These are phyloP conservation scores for Thamnaconus septentrionalis DNA, from an alignment of 2,113 vertebrate species.

Conservation along the genomic window DNA sequence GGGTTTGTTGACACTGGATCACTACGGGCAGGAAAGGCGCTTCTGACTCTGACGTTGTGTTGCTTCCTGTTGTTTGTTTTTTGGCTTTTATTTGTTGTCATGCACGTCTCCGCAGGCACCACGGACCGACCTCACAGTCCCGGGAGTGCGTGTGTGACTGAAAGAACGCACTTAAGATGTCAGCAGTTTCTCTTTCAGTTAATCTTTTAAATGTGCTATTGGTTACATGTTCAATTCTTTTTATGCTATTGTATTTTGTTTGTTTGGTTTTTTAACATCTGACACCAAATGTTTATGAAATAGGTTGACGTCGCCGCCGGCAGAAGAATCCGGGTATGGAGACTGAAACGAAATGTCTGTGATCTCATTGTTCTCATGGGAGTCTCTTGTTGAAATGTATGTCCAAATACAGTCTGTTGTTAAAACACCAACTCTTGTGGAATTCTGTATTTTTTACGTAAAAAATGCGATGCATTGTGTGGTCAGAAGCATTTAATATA, in stretches of 20 bases:
- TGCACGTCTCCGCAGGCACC: no score
- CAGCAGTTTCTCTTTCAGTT: slow-evolving; percentile 24
- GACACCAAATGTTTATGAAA: slow-evolving; percentile 69
- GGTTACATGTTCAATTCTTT: slow-evolving; percentile 13
- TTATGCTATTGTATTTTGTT: slow-evolving; percentile 46
- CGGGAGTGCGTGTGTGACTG: no score
- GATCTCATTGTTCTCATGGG: slow-evolving; percentile 33
- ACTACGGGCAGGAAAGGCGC: slow-evolving; percentile 1
- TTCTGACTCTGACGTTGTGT: not conserved
- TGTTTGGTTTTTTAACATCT: slow-evolving; percentile 48
- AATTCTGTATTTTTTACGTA: slow-evolving; percentile 4
- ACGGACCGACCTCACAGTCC: not conserved
- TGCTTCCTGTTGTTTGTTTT: no score
- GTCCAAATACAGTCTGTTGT: slow-evolving; percentile 58
- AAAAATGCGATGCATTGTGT: slow-evolving; percentile 2
- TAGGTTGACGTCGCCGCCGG: slow-evolving; percentile 41
- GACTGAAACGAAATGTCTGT: slow-evolving; percentile 18
- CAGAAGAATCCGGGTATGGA: slow-evolving; percentile 44
- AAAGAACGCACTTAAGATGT: not conserved
- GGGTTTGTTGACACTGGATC: slow-evolving; percentile 28
- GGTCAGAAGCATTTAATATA: slow-evolving; percentile 48
- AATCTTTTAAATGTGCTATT: slow-evolving; percentile 5
- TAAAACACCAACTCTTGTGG: not conserved
- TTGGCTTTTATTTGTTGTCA: no score
- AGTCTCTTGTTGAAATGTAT: slow-evolving; percentile 49